These are phyloP conservation scores for Neotoxoptera formosana DNA, from an alignment of 1,140 invertebrate species.

Conservation along the genomic window DNA sequence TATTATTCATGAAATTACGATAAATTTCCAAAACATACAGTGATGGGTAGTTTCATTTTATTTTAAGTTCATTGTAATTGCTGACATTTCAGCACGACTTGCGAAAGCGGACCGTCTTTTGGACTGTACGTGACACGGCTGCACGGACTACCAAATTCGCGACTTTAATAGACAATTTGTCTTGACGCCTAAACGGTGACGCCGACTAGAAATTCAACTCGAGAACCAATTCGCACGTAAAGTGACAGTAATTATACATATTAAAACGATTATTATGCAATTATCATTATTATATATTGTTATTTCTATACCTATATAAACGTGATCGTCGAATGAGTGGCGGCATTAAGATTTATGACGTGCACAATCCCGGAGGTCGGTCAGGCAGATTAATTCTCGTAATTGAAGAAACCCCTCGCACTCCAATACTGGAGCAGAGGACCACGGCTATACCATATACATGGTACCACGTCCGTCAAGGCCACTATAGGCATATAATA, in stretches of 20 bases:
- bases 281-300: background rate
- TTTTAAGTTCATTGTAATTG: background rate
- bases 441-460: background rate
- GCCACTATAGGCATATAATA: background rate
- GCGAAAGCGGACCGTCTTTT: background rate
- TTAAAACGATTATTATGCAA: background rate
- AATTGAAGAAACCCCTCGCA: background rate
- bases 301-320: background rate
- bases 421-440: background rate
- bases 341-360: background rate
- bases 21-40: background rate
- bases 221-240: background rate
- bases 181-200: background rate
- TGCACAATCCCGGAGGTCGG: background rate
- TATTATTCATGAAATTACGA: background rate
- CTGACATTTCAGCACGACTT: background rate
- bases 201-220: background rate
- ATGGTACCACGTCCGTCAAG: background rate
- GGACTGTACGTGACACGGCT: background rate
- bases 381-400: background rate
- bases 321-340: background rate
- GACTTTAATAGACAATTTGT: background rate
- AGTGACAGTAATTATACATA: background rate
- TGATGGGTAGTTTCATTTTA: background rate
- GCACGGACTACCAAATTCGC: background rate